Conservation (phyloP, 2,113 vertebrate species). For the Fregata magnificens region DNA sequence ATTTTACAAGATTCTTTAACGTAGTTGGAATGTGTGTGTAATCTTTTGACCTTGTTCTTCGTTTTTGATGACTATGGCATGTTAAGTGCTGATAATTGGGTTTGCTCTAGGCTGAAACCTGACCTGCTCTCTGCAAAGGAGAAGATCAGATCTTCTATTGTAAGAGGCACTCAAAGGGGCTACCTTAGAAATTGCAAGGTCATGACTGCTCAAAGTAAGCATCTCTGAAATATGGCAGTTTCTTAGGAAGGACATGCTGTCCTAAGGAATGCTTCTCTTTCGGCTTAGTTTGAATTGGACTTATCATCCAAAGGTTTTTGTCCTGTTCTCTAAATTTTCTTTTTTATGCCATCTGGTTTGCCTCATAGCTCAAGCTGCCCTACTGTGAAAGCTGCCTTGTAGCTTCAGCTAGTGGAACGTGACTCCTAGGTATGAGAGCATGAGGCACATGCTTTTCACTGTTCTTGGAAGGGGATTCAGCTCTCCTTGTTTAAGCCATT, state of each 20-base stretch:
- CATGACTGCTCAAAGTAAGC: neutral
- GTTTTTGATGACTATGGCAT: conserved; percentile 8
- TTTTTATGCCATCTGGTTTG: neutral
- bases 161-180: neutral
- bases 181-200: neutral
- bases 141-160: neutral
- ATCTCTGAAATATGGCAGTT: neutral
- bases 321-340: neutral
- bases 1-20: conserved; percentile 3
- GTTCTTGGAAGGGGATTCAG: neutral
- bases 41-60: conserved; percentile 23
- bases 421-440: neutral
- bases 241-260: neutral
- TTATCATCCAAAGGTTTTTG: neutral
- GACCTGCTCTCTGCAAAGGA: neutral
- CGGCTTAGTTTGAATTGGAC: neutral
- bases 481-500: neutral
- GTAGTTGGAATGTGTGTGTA: conserved; percentile 7
- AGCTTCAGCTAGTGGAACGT: neutral
- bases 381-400: neutral
- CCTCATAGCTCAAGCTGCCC: neutral
- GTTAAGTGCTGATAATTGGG: conserved; percentile 36
- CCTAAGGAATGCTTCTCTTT: neutral
- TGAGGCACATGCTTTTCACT: neutral
- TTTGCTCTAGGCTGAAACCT: conserved; percentile 41